Conservation (phyloP, 2,113 vertebrate species). For the Nesogale talazaci region DNA sequence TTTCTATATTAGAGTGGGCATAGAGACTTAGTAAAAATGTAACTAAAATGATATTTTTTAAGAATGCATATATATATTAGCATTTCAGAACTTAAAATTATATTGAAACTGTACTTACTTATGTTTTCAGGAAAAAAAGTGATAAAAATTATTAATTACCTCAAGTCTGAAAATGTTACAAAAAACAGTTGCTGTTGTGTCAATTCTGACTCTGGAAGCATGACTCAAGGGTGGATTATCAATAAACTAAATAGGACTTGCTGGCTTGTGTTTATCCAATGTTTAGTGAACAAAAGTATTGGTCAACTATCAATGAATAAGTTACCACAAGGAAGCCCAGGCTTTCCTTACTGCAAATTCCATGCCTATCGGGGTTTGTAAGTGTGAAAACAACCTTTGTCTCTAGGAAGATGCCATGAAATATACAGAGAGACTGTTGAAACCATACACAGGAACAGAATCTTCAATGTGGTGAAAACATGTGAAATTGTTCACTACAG, state of each 20-base stretch:
- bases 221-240: too few relatives aligned
- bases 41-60: too few relatives aligned
- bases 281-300: not conserved
- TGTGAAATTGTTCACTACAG: not conserved
- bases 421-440: too few relatives aligned
- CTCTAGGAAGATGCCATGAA: not conserved
- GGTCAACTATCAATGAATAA: not conserved
- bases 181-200: not conserved
- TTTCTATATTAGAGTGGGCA: too few relatives aligned
- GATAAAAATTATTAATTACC: not conserved
- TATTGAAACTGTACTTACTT: not conserved
- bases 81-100: too few relatives aligned
- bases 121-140: not conserved
- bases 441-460: not conserved
- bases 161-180: not conserved
- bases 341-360: not conserved
- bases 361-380: not conserved
- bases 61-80: too few relatives aligned
- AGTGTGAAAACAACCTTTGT: not conserved
- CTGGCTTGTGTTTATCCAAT: too few relatives aligned
- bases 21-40: too few relatives aligned
- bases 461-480: not conserved
- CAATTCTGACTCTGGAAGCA: not conserved
- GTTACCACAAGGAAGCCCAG: not conserved
- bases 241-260: too few relatives aligned